Conservation (phyloP, 2,797 vertebrate genomes). For the Petrocephalus sullivani region DNA sequence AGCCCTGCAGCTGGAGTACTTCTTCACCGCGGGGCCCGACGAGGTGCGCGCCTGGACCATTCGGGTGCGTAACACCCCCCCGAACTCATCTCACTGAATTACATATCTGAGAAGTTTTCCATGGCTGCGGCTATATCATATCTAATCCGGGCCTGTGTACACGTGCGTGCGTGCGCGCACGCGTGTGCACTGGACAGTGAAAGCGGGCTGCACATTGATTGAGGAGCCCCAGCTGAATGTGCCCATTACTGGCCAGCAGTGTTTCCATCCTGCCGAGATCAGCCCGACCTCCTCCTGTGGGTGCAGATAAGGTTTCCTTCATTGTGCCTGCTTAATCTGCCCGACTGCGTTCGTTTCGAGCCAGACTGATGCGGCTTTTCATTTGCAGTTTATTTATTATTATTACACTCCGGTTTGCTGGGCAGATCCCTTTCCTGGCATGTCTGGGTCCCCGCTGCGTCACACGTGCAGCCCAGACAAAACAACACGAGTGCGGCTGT, state of each 20-base stretch:
- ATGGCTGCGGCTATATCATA: slow-evolving; percentile 90
- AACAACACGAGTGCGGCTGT: slow-evolving; percentile 67
- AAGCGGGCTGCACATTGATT: slow-evolving; percentile 98
- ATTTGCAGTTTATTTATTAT: slow-evolving; percentile 64
- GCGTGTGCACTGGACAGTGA: slow-evolving; percentile 98
- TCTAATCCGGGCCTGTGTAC: slow-evolving; percentile 57
- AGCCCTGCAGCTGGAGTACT: slow-evolving; percentile 95
- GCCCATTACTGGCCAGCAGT: slow-evolving; percentile 99
- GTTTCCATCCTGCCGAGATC: slow-evolving; percentile 99
- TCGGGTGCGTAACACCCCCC: slow-evolving; percentile 66
- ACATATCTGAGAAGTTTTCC: slow-evolving; percentile 86
- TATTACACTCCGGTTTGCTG: slow-evolving; percentile 84
- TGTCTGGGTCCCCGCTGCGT: slow-evolving; percentile 63
- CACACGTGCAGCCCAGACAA: slow-evolving; percentile 60
- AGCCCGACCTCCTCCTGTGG: slow-evolving; percentile 99
- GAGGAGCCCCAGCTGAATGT: slow-evolving; percentile 99
- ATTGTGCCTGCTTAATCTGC: slow-evolving; percentile 99
- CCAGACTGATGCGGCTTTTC: slow-evolving; percentile 99
- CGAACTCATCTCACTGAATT: slow-evolving; percentile 83
- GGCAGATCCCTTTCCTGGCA: slow-evolving; percentile 69
- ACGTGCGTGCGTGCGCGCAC: slow-evolving; percentile 32
- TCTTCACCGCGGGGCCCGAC: slow-evolving; percentile 97
- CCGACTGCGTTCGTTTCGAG: slow-evolving; percentile 98
- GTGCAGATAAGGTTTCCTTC: slow-evolving; percentile 94
- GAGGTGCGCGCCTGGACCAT: slow-evolving; percentile 98